Evolutionary conservation across 2,113 vertebrate species (phyloP).

Genomic region (Desmodus rotundus): DNA sequence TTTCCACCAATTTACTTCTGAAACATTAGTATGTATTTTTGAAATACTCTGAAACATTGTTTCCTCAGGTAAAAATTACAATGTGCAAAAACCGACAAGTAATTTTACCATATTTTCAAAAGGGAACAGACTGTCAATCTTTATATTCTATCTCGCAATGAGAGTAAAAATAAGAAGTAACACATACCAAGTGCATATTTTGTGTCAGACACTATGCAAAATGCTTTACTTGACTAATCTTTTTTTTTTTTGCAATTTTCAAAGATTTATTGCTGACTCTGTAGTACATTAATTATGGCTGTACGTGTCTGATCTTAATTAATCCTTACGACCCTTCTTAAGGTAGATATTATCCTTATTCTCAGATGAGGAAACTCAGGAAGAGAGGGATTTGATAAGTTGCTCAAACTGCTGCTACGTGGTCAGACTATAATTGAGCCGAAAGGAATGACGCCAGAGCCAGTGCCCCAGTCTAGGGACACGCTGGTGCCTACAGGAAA

Average conservation of each 20-base stretch:
- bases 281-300: not conserved
- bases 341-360: not conserved
- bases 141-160: not conserved
- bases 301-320: not conserved
- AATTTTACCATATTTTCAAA: constrained; percentile 24
- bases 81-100: not conserved
- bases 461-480: not conserved
- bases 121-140: not conserved
- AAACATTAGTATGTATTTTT: not conserved
- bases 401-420: not conserved
- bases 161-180: not conserved
- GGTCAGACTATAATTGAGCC: not conserved
- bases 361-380: not conserved
- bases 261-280: not conserved
- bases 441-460: not conserved
- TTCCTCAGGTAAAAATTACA: not conserved
- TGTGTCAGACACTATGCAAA: not conserved
- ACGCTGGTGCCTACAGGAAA: not conserved
- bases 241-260: not conserved
- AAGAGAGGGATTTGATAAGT: not conserved
- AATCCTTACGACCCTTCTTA: not conserved
- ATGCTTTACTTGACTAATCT: not conserved
- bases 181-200: not conserved
- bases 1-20: not conserved
- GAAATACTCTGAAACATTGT: not conserved